Base-by-base conservation (phyloP, 2,113 vertebrate genomes). In the Antennarius striatus region DNA sequence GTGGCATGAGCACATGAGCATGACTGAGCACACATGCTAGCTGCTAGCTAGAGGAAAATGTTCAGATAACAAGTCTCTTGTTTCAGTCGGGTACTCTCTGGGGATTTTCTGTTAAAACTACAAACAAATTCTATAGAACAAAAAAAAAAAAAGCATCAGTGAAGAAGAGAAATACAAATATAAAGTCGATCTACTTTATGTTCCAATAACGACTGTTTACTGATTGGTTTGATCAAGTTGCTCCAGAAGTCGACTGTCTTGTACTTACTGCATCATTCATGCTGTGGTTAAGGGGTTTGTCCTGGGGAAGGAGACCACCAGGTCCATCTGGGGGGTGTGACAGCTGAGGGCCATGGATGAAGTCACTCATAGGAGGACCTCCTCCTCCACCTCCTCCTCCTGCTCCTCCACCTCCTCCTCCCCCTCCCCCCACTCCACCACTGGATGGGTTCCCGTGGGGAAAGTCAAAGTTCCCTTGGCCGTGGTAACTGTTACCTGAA, bases 301-400 rank as follows among this genome's bases (percentile, higher is more conserved):
- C 96, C 0, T 96, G 94, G 69, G 94, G 86, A 68, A 97, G 94
- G 90, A 98, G 96, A 87, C 94, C 95, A 81, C 90, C 95, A 11
- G 97, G 95, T 90, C 96, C 94, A 70, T 99, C 97, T 3, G 98
- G 96, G 3, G 96, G 97, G 77, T 99, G 98, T 13, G 98, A 99
- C 62, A 99, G 94, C 90, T 99, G 97, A 45, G 97, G 97, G 28
- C 94, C 96, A 0, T 99, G 97, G 94, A 99, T 98, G 93, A 99
- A 99, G 92, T 99, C 98, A 29, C 93, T 98, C 94, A 99, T 95
- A 47, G 97, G 95, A 4, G 95, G 85, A 54, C 88, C 88, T 11
- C 42, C 42, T 3, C 39, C 39, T 40, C 6, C 39, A 2, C 39
- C 39, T 40, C 39, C 39, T 7, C 22, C 22, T 40, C 39, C 39